Percentiles rank a stretch among this genome's conserved stretches.
These are phyloP conservation scores for Magallana angulata DNA, from an alignment of 1,140 invertebrate genomes.

Conservation along the genomic window DNA sequence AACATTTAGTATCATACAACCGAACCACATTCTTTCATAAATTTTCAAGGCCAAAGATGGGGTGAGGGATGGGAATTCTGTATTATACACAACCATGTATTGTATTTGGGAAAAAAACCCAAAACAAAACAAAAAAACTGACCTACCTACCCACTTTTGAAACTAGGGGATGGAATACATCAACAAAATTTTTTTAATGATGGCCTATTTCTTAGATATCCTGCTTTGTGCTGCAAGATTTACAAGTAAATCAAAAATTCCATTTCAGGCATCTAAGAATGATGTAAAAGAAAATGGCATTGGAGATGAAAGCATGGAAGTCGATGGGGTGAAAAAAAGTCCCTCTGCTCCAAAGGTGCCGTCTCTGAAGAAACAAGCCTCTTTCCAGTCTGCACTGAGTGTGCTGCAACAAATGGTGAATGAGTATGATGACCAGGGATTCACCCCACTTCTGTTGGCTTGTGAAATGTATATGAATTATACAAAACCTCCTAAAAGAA, in stretches of 20 bases:
- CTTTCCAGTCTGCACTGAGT: conserved; percentile 50
- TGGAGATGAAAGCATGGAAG: conserved; percentile 61
- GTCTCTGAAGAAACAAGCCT: conserved; percentile 46
- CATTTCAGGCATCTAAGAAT: conserved; percentile 33
- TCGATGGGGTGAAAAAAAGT: conserved; percentile 42
- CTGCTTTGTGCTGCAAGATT: too few species aligned
- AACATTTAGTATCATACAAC: too few species aligned
- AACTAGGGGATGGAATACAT: too few species aligned
- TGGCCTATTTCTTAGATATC: too few species aligned
- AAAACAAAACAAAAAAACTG: too few species aligned
- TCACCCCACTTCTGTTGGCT: conserved; percentile 76
- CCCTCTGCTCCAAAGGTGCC: conserved; percentile 43
- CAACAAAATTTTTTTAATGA: too few species aligned
- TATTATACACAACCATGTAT: too few species aligned
- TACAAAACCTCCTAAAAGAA: background rate
- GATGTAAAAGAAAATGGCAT: conserved; percentile 57
- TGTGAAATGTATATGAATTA: conserved; percentile 67
- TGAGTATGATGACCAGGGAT: conserved; percentile 76
- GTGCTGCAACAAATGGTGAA: conserved; percentile 74
- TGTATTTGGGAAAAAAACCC: too few species aligned
- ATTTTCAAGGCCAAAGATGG: too few species aligned
- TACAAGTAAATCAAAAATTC: background rate
- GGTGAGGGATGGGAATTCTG: too few species aligned
- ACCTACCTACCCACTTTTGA: too few species aligned
- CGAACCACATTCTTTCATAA: too few species aligned